These are phyloP conservation scores for Nothobranchius furzeri DNA, from an alignment of 2,113 vertebrate genomes.

Conservation along the genomic window DNA sequence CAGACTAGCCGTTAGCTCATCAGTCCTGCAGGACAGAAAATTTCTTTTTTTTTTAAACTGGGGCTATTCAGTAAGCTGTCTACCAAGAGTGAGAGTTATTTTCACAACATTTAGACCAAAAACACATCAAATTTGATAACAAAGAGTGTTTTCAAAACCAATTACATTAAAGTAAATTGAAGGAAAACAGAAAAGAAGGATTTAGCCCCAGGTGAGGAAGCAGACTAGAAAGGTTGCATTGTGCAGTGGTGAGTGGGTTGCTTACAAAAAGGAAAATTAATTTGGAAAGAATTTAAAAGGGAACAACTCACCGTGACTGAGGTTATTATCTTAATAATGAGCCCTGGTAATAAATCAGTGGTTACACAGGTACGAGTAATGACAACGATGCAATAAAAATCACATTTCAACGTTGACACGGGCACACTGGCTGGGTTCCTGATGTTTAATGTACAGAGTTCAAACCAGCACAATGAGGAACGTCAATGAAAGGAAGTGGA, in stretches of 20 bases:
- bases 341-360: not conserved
- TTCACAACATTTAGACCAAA: too few relatives aligned
- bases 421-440: conserved; percentile 6
- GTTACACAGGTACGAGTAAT: not conserved
- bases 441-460: conserved; percentile 12
- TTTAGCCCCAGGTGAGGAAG: conserved; percentile 5
- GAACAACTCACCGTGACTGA: conserved; percentile 13
- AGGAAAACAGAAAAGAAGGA: conserved; percentile 27
- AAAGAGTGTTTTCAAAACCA: conserved; percentile 24
- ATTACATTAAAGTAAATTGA: conserved; percentile 34
- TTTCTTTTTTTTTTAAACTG: too few relatives aligned
- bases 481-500: conserved; percentile 7
- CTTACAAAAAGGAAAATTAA: conserved; percentile 35
- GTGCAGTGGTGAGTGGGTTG: conserved; percentile 30
- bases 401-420: not conserved
- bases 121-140: not conserved
- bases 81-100: too few relatives aligned
- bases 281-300: conserved; percentile 43
- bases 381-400: conserved; percentile 16
- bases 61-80: too few relatives aligned
- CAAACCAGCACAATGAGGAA: conserved; percentile 24
- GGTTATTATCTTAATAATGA: conserved; percentile 21
- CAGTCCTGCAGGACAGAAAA: too few relatives aligned
- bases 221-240: conserved; percentile 18
- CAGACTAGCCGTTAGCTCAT: too few relatives aligned